Percentiles rank a stretch among this genome's conserved stretches.
Evolutionary conservation across 2,888 invertebrate genomes (phyloP).

Genomic region (Dicyrtoma fusca): DNA sequence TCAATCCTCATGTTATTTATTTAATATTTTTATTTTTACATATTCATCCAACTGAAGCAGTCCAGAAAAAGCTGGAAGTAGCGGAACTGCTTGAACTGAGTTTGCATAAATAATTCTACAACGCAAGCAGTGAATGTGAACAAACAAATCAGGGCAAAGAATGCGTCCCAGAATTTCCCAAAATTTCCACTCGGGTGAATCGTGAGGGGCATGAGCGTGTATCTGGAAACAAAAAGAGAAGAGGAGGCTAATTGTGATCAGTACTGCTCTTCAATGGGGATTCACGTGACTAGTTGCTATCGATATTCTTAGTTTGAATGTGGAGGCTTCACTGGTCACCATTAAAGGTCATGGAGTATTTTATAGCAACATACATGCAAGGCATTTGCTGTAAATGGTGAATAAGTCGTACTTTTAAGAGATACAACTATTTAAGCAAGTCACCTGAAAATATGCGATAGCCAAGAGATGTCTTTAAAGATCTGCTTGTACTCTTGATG

Average conservation of each 20-base stretch:
- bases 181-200: slow-evolving; percentile 40
- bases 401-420: neutral
- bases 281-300: too few species aligned
- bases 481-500: slow-evolving; percentile 42
- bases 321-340: too few species aligned
- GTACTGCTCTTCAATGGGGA: too few species aligned
- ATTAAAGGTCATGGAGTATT: too few species aligned
- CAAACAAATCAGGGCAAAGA: slow-evolving; percentile 6
- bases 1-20: too few species aligned
- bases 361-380: neutral
- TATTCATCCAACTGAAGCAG: slow-evolving; percentile 25
- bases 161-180: slow-evolving; percentile 31
- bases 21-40: too few species aligned
- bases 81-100: neutral
- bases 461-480: slow-evolving; percentile 11
- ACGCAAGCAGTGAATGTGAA: neutral
- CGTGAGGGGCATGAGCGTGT: slow-evolving; percentile 20
- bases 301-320: too few species aligned
- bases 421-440: slow-evolving; percentile 12
- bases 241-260: too few species aligned
- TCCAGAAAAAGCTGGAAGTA: slow-evolving; percentile 11
- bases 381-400: neutral
- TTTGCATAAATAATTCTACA: slow-evolving; percentile 24
- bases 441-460: slow-evolving; percentile 6
- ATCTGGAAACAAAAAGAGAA: too few species aligned